A percentile compares a stretch with the other conserved stretches of the same genome.
These are phyloP conservation scores for Ceriagrion tenellum DNA, from an alignment of 2,888 invertebrate genomes.

Conservation along the genomic window DNA sequence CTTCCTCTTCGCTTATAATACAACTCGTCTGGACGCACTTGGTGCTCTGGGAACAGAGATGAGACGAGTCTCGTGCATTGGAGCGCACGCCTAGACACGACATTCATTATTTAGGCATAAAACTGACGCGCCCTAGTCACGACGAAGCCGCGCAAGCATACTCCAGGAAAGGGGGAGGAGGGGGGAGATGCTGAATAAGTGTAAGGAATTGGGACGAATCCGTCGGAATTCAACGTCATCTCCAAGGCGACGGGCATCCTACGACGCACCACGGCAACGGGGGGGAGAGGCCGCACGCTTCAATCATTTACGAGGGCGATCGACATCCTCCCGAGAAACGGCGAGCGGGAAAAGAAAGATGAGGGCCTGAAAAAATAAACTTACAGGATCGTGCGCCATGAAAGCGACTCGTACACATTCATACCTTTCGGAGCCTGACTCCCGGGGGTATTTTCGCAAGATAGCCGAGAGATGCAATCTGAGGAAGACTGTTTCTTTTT, in stretches of 20 bases:
- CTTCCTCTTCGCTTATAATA: too few species aligned
- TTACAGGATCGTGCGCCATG: neutral
- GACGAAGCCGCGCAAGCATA: neutral
- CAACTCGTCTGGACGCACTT: too few species aligned
- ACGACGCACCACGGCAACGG: neutral
- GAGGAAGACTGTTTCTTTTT: too few species aligned
- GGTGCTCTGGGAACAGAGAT: too few species aligned
- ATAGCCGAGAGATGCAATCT: too few species aligned
- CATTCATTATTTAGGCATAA: slow-evolving; percentile 29
- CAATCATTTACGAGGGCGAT: neutral
- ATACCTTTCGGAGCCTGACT: too few species aligned
- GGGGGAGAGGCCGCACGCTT: neutral
- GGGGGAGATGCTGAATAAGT: neutral
- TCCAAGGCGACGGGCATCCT: neutral
- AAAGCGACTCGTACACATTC: neutral
- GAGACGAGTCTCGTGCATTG: too few species aligned
- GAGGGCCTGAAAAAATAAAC: neutral
- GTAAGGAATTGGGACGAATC: slow-evolving; percentile 55
- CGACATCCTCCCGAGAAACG: neutral
- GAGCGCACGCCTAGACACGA: too few species aligned
- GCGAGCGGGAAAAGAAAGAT: neutral
- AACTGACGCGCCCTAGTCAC: neutral
- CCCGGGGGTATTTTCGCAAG: too few species aligned
- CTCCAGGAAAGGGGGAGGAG: neutral
- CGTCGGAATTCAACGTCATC: slow-evolving; percentile 29